Conservation (phyloP, 2,888 invertebrate genomes). For the Platycheirus albimanus region DNA sequence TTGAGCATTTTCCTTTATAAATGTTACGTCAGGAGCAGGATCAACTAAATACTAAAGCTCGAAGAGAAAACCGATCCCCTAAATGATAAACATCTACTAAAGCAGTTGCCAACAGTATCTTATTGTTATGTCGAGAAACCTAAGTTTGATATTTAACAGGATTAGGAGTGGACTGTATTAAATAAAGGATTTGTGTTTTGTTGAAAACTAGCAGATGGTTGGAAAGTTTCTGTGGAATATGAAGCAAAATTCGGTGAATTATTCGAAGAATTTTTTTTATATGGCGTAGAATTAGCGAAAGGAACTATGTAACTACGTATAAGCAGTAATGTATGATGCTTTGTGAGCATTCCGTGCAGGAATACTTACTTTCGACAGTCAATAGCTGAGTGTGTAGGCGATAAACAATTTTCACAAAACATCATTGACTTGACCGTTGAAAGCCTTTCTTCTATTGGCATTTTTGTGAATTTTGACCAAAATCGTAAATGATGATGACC, state of each 20-base stretch:
- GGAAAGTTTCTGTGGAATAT: neutral
- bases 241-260: neutral
- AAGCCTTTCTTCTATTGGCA: conserved; percentile 9
- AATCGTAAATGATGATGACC: conserved; percentile 4
- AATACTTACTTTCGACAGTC: conserved; percentile 11
- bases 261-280: neutral
- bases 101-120: too few species aligned
- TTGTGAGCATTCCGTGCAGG: conserved; percentile 11
- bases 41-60: neutral
- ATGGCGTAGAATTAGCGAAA: neutral
- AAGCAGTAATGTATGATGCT: conserved; percentile 5
- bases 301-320: neutral
- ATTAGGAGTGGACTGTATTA: conserved; percentile 6
- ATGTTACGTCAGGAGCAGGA: conserved; percentile 10
- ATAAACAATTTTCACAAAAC: conserved; percentile 12
- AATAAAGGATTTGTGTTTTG: neutral
- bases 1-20: neutral
- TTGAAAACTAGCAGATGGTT: too few species aligned
- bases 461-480: conserved; percentile 2
- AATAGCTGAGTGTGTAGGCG: conserved; percentile 3
- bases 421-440: neutral
- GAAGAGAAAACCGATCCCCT: conserved; percentile 2
- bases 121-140: conserved; percentile 13
- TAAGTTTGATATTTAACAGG: conserved; percentile 1
- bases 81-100: conserved; percentile 7